These are phyloP conservation scores for Drosophila insularis DNA, from an alignment of 1,140 invertebrate genomes.

Conservation along the genomic window DNA sequence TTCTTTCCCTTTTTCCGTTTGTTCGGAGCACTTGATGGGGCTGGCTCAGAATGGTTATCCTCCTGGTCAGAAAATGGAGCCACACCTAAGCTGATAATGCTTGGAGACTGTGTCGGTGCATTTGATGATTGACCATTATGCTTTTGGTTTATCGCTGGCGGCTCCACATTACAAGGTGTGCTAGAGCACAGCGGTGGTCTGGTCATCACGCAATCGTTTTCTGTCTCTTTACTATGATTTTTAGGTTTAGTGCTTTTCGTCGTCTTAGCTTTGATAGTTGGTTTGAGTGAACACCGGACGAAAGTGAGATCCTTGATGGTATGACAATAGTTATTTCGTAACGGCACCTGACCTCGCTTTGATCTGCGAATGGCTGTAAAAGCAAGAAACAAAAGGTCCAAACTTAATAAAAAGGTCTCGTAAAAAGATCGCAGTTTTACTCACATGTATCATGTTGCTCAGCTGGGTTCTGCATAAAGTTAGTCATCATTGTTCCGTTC, in stretches of 20 bases:
- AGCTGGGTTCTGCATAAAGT: background rate
- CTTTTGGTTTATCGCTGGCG: background rate
- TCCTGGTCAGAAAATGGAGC: background rate
- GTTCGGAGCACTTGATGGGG: background rate
- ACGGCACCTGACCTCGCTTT: constrained; percentile 60
- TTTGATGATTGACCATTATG: background rate
- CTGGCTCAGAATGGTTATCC: background rate
- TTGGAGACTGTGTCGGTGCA: background rate
- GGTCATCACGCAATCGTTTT: background rate
- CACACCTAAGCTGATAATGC: background rate
- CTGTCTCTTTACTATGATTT: background rate
- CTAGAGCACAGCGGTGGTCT: constrained; percentile 35
- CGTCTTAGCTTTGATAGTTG: background rate
- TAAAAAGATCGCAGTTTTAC: background rate
- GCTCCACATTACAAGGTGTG: constrained; percentile 23
- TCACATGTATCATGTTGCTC: constrained; percentile 31
- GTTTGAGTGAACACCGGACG: background rate
- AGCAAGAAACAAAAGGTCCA: background rate
- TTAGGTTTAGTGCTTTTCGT: background rate
- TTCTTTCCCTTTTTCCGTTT: background rate
- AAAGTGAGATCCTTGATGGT: constrained; percentile 37
- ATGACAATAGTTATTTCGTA: constrained; percentile 49
- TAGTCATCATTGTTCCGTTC: background rate
- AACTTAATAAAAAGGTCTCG: background rate
- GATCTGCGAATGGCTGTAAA: constrained; percentile 51